Evolutionary conservation across 1,140 invertebrate genomes (phyloP), one percentile per base, ranked within the genome.

Genomic region (Drosophila biarmipes): DNA sequence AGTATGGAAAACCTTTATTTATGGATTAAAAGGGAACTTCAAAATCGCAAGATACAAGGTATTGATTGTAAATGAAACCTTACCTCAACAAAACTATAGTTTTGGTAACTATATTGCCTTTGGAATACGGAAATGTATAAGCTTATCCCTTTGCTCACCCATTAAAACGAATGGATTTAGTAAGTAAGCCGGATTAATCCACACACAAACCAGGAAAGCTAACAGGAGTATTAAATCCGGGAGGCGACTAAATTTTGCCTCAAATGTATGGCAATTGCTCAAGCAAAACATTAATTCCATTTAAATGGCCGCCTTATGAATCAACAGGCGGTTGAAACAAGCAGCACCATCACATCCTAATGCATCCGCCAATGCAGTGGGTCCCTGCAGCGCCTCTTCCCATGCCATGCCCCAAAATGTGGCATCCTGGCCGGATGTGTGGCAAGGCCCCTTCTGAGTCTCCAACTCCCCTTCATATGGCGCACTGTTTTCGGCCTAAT

Each of bases 291-390:
- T 72, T 72, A 72, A 72, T 72, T 72, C 46, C 54, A 59, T 72
- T 72, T 72, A 72, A 72, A 72, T 27, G 27, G 21, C 54, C 68
- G 55, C 38, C 68, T 72, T 72, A 59, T 73, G 67, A 72, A 72
- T 59, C 68, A 72, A 72, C 68, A 72, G 67, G 68, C 54, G 73
- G 73, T 66, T 76, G 73, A 31, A 43, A 74, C 24, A 40, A 45
- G 72, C 61, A 81, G 40, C 82, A 73, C 80, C 86, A 86, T 86
- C 53, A 67, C 49, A 66, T 49, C 42, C 45, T 81, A 71, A 78
- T 86, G 69, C 82, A 81, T 78, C 78, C 80, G 74, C 64, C 45
- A 15, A 49, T 31, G 58, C 59, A 61, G 21, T 17, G 45, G 19
- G 19, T 37, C 29, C 17, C 43, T 52, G 58, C 5, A 24, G 3